Percentiles rank a stretch among this genome's conserved stretches.
Evolutionary conservation across 2,888 invertebrate species (phyloP).

Genomic region (Neria commutata): DNA sequence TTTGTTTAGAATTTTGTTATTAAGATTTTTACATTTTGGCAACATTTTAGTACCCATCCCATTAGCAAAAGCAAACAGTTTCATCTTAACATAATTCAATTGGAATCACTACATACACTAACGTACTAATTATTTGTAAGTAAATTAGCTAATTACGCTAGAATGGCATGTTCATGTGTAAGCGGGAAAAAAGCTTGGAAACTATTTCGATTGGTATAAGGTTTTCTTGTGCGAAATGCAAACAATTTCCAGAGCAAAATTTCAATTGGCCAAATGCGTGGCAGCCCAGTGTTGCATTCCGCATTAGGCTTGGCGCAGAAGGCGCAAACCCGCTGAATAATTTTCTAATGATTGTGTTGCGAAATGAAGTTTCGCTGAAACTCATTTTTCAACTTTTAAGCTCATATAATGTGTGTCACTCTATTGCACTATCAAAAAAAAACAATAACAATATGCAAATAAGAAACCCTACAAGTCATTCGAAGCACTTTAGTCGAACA

Average conservation of each 20-base stretch:
- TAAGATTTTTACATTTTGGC: conserved; percentile 22
- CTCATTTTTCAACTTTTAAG: background rate
- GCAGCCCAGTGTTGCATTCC: too few relatives aligned
- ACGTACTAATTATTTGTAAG: background rate
- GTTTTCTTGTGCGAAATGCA: too few relatives aligned
- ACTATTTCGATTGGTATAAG: background rate
- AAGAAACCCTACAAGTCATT: background rate
- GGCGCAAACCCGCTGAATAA: too few relatives aligned
- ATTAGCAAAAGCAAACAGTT: background rate
- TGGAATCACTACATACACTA: background rate
- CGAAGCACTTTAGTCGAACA: background rate
- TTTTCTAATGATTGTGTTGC: too few relatives aligned
- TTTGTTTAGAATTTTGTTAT: background rate
- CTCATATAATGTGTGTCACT: background rate
- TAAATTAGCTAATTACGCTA: background rate
- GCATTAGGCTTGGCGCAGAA: too few relatives aligned
- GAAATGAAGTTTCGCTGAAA: too few relatives aligned
- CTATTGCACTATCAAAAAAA: too few relatives aligned
- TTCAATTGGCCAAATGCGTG: too few relatives aligned
- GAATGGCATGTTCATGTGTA: background rate
- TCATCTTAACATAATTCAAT: conserved; percentile 9
- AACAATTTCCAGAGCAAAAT: too few relatives aligned
- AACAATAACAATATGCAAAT: too few relatives aligned
- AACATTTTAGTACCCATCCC: conserved; percentile 20
- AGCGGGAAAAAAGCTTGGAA: background rate